Evolutionary conservation across 92 coral and sea anemone genomes (phyloP), one percentile per base, ranked within the genome.

Genomic region (Anthopleura xanthogrammica): DNA sequence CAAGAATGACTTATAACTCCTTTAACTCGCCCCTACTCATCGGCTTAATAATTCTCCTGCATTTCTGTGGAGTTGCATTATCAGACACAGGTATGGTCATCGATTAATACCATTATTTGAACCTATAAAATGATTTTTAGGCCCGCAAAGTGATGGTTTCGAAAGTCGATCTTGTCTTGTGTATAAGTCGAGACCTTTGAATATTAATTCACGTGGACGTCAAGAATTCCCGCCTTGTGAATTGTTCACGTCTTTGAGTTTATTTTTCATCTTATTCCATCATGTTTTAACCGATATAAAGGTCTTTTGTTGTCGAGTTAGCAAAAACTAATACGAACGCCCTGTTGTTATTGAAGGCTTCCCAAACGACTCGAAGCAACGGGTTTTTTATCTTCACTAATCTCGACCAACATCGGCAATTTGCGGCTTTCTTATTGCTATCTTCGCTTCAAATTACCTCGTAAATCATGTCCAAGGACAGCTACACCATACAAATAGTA

Each of bases 351-450:
- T 81, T 70, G 22, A 81, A 46, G 74, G 82, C 52, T 75, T 77
- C 80, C 20, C 56, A 77, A 62, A 52, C 80, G 80, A 77, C 80
- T 77, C 80, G 80, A 77, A 22, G 14, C 60, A 55, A 36, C 71
- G 57, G 77, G 50, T 64, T 60, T 68, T 76, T 68, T 79, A 78
- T 85, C 88, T 41, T 20, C 12, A 22, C 41, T 78, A 78, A 78
- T 77, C 81, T 71, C 29, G 76, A 41, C 65, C 81, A 82, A 72
- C 83, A 78, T 79, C 77, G 55, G 79, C 88, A 85, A 85, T 85
- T 85, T 85, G 88, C 88, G 88, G 88, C 88, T 85, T 78, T 40
- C 82, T 75, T 29, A 42, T 42, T 19, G 36, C 41, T 71, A 50
- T 66, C 75, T 78, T 85, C 71, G 58, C 64, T 78, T 41, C 83